These are phyloP conservation scores for Cottus gobio DNA, from an alignment of 2,113 vertebrate genomes.

Conservation along the genomic window DNA sequence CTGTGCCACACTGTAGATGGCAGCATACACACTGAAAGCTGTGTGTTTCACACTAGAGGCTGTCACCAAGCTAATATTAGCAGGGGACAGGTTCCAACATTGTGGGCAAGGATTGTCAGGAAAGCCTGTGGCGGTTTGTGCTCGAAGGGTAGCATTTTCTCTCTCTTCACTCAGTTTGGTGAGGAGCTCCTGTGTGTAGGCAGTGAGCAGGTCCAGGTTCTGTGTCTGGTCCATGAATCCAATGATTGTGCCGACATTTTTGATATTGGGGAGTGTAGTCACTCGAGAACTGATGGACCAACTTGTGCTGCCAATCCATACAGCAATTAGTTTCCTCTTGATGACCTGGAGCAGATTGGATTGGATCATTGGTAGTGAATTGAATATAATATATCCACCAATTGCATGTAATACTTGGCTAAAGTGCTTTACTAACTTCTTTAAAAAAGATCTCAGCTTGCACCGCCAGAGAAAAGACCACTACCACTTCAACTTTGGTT, in stretches of 20 bases:
- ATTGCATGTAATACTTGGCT: background rate
- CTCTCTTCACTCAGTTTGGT: constrained; percentile 67
- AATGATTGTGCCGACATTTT: constrained; percentile 86
- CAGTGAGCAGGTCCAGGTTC: constrained; percentile 61
- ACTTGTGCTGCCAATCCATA: constrained; percentile 89
- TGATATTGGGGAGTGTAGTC: constrained; percentile 71
- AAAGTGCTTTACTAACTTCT: constrained; percentile 63
- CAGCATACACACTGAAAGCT: constrained; percentile 83
- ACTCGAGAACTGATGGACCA: constrained; percentile 79
- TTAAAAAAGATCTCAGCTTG: constrained; percentile 68
- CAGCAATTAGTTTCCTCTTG: constrained; percentile 77
- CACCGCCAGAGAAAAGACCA: constrained; percentile 70
- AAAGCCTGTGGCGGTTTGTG: background rate
- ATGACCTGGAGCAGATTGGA: constrained; percentile 75
- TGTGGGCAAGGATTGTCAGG: constrained; percentile 70
- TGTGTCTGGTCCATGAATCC: constrained; percentile 71
- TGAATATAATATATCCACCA: background rate
- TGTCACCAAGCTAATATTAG: constrained; percentile 54
- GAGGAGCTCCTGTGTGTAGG: constrained; percentile 71
- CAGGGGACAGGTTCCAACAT: constrained; percentile 74
- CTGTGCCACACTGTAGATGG: constrained; percentile 85
- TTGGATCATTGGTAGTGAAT: background rate
- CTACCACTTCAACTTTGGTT: constrained; percentile 78
- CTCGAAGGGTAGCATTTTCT: fast-evolving
- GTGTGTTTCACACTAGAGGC: constrained; percentile 38